Base-by-base conservation (phyloP, 1,140 invertebrate species). In the Tetranychus urticae region DNA sequence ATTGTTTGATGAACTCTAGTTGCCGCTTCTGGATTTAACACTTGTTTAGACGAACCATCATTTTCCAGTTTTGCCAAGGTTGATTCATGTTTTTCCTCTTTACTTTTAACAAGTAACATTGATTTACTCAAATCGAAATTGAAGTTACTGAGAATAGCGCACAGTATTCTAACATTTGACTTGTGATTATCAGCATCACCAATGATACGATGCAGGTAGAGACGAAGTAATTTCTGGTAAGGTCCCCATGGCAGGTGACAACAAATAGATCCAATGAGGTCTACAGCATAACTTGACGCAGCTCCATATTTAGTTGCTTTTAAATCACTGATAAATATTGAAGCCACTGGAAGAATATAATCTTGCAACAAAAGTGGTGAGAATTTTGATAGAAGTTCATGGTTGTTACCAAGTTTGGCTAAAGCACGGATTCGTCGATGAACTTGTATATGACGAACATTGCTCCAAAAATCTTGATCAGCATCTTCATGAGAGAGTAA, bases 391-490 rank as follows among this genome's bases (percentile, higher is more conserved):
- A 69, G 70, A 39, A 80, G 68, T 42, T 77, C 78, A 66, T 77
- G 79, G 50, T 59, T 48, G 34, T 67, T 66, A n/a, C 67, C 66
- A 59, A 77, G 69, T 37, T 72, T 84, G 7, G 81, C 69, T 33
- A 93, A 68, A 0, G 87, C 88, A 67, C 84, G 77, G 0, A 82
- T 80, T 69, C 84, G 81, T 66, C 88, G 78, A 68, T 91, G 85
- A 14, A 82, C 73, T 71, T 79, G 78, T 56, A 79, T 75, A 75
- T 97, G 91, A 45, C 80, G 78, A 65, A 91, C 82, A 68, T 93
- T 96, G 66, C 91, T 85, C 69, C 92, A 97, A 74, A 96, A 92
- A 72, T 96, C 89, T 0, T 86, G 80, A 70, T 97, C 90, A 1
- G 75, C 71, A 70, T 96, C 87, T 45, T 75, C 73, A 66, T 80